Conservation (phyloP, 2,113 vertebrate species). For the Pachyramphus minor region DNA sequence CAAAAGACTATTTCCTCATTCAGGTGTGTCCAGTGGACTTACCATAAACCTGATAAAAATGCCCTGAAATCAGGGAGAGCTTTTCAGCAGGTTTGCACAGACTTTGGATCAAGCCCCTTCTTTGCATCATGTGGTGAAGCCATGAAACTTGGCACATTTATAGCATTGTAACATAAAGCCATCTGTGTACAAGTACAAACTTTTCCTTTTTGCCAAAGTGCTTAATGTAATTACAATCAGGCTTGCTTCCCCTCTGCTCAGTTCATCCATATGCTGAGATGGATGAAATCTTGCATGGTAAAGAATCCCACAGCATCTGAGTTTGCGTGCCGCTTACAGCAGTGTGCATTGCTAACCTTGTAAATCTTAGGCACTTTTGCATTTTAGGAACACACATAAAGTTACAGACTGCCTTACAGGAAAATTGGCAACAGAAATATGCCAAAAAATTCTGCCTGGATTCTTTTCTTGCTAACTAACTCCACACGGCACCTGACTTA, state of each 20-base stretch:
- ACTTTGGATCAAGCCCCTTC: background rate
- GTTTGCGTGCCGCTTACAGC: conserved; percentile 45
- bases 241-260: conserved; percentile 38
- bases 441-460: background rate
- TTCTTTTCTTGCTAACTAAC: background rate
- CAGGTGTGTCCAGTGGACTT: background rate
- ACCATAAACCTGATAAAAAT: background rate
- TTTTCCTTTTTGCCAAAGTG: conserved; percentile 52
- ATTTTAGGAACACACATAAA: background rate
- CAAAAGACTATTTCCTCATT: background rate
- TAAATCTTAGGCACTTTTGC: background rate
- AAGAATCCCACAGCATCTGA: conserved; percentile 49
- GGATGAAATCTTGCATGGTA: conserved; percentile 44
- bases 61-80: background rate
- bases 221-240: conserved; percentile 70
- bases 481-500: background rate
- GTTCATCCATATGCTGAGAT: conserved; percentile 41
- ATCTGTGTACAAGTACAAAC: conserved; percentile 58
- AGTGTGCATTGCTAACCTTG: conserved; percentile 34
- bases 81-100: background rate
- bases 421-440: conserved; percentile 8
- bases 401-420: background rate
- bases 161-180: conserved; percentile 54
- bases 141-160: conserved; percentile 58
- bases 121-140: background rate